Evolutionary conservation across 1,140 invertebrate species (phyloP), one percentile per base, ranked within the genome.

Genomic region (Papilio glaucus): DNA sequence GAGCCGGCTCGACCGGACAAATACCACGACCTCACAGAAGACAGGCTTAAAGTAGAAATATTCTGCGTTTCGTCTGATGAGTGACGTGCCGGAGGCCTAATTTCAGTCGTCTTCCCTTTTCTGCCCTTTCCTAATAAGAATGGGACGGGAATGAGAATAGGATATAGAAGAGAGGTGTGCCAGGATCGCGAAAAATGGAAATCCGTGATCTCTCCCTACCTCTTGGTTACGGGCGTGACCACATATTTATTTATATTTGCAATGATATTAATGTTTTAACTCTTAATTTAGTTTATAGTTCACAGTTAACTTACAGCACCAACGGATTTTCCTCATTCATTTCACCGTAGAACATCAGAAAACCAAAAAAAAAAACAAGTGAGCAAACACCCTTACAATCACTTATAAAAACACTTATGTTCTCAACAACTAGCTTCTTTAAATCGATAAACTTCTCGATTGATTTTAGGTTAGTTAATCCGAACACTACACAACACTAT

Each of bases 261-360:
- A 18, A 49, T 18, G 0, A 9, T 24, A 53, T 12, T 24, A 24
- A 13, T 4, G 12, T 39, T 39, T 10, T 39, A 39, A 39, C 38
- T 8, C n/a, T n/a, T n/a, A 13, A 63, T 63, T 1, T 63, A 10
- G 37, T 63, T 41, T n/a, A 57, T 13, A 49, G 39, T 42, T 10
- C 67, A 69, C 39, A 71, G 71, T 68, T n/a, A 72, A 89, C 87
- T 89, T 73, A 89, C 87, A 83, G 74, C n/a, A 89, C 75, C 75
- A 89, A 78, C 8, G 87, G 85, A 24, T 88, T 87, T 8, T 88
- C 85, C 63, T 87, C 85, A 49, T 73, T 78, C 85, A 86, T 87
- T 68, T 69, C 80, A 63, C 73, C 72, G 49, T 41, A 39, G 10
- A 73, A 74, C 18, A 63, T 49, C 45, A 71, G 26, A 13, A 61